These are phyloP conservation scores for Andrena marginata DNA, from an alignment of 2,888 invertebrate genomes.

Conservation along the genomic window DNA sequence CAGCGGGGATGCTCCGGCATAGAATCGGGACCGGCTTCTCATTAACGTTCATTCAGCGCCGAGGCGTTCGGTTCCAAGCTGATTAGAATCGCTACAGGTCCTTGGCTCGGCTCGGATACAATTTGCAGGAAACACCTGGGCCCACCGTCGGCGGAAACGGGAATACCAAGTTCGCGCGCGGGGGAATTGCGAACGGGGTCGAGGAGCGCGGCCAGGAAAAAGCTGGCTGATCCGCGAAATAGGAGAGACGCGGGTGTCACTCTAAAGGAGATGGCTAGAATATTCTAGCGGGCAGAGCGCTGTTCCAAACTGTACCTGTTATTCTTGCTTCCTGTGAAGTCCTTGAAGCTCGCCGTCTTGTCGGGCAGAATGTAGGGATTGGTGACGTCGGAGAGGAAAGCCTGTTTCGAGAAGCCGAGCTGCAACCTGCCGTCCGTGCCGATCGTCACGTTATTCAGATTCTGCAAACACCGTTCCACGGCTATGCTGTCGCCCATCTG, in stretches of 20 bases:
- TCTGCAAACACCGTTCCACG: slow-evolving; percentile 97
- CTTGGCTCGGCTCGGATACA: neutral
- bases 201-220: slow-evolving; percentile 4
- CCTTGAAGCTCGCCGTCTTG: slow-evolving; percentile 98
- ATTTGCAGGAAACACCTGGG: neutral
- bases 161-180: neutral
- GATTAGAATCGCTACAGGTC: slow-evolving; percentile 14
- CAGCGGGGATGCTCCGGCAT: neutral
- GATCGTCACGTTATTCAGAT: slow-evolving; percentile 96
- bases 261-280: neutral
- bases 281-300: slow-evolving; percentile 1
- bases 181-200: slow-evolving; percentile 11
- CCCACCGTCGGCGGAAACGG: neutral
- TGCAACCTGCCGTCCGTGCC: slow-evolving; percentile 90
- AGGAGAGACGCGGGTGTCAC: neutral
- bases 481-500: slow-evolving; percentile 99
- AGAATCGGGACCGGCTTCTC: slow-evolving; percentile 37
- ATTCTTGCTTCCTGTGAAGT: slow-evolving; percentile 98
- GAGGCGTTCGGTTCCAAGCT: neutral
- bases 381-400: slow-evolving; percentile 97
- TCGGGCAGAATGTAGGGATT: slow-evolving; percentile 98
- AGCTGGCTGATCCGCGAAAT: slow-evolving; percentile 6
- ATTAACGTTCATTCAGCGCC: slow-evolving; percentile 58
- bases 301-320: slow-evolving; percentile 86
- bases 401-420: slow-evolving; percentile 95